Conservation (phyloP, 2,888 invertebrate genomes). For the Polydrusus cervinus region DNA sequence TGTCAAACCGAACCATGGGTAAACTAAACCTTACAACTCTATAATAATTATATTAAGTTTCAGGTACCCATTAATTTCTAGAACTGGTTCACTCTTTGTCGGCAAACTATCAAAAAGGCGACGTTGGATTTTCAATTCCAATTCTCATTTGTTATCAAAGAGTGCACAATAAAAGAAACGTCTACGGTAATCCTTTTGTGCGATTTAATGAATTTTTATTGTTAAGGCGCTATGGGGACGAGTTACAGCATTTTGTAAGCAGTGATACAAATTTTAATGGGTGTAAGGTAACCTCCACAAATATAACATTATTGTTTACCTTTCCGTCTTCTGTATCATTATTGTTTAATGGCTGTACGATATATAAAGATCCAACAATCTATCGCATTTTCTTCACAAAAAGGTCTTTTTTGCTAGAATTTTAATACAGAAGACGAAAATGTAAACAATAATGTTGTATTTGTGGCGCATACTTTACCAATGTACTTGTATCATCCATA, state of each 20-base stretch:
- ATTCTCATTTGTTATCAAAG: constrained; percentile 40
- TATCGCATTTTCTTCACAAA: too few species aligned
- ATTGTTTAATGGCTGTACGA: too few species aligned
- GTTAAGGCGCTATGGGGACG: constrained; percentile 18
- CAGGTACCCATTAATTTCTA: constrained; percentile 20
- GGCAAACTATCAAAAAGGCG: constrained; percentile 19
- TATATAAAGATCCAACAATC: too few species aligned
- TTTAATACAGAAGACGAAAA: too few species aligned
- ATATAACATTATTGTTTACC: too few species aligned
- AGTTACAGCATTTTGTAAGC: constrained; percentile 1
- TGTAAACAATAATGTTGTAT: too few species aligned
- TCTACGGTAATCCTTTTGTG: constrained; percentile 33
- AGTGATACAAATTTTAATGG: constrained; percentile 8
- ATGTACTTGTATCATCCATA: too few species aligned
- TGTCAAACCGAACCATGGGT: neutral
- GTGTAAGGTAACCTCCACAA: too few species aligned
- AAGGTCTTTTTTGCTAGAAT: too few species aligned
- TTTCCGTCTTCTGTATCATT: too few species aligned
- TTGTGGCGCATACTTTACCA: too few species aligned
- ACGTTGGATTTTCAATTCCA: constrained; percentile 44
- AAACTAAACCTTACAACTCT: neutral
- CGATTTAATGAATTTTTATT: constrained; percentile 42
- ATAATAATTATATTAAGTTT: constrained; percentile 13
- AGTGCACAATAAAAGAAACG: constrained; percentile 31
- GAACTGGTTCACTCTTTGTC: constrained; percentile 31